These are phyloP conservation scores for Heliornis fulica DNA, from an alignment of 2,113 vertebrate species.

Conservation along the genomic window DNA sequence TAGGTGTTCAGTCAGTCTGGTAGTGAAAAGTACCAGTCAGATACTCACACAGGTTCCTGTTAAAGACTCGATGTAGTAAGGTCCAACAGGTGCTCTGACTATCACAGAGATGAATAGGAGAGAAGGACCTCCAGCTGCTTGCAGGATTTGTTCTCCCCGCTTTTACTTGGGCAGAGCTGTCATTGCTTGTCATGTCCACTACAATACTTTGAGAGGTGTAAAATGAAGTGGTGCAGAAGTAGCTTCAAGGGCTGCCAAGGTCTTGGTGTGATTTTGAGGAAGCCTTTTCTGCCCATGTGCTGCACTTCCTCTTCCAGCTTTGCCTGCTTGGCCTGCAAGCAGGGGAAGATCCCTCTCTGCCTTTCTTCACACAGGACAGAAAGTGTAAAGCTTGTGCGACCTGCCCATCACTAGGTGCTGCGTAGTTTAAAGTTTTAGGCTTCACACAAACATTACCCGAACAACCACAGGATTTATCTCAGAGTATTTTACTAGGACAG, in stretches of 20 bases:
- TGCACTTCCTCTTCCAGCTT: neutral
- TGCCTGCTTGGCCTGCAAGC: neutral
- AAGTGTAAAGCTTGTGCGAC: neutral
- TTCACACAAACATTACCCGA: neutral
- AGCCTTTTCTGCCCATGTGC: neutral
- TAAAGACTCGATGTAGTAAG: neutral
- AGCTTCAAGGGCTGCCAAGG: neutral
- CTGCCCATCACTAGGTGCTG: neutral
- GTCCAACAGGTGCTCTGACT: neutral
- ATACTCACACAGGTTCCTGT: neutral
- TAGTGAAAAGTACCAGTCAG: neutral
- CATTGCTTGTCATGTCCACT: neutral
- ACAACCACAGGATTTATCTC: neutral
- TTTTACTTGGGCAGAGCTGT: neutral
- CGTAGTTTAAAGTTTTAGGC: neutral
- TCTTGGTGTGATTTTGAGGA: neutral
- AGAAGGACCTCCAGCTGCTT: neutral
- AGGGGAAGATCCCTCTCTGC: neutral
- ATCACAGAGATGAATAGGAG: neutral
- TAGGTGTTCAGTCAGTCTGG: neutral
- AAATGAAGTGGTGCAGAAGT: neutral
- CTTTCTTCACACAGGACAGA: neutral
- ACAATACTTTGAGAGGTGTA: neutral
- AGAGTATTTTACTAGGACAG: neutral
- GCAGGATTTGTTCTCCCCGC: neutral